Evolutionary conservation across 1,140 invertebrate genomes (phyloP).

Genomic region (Archegozetes longisetosus): DNA sequence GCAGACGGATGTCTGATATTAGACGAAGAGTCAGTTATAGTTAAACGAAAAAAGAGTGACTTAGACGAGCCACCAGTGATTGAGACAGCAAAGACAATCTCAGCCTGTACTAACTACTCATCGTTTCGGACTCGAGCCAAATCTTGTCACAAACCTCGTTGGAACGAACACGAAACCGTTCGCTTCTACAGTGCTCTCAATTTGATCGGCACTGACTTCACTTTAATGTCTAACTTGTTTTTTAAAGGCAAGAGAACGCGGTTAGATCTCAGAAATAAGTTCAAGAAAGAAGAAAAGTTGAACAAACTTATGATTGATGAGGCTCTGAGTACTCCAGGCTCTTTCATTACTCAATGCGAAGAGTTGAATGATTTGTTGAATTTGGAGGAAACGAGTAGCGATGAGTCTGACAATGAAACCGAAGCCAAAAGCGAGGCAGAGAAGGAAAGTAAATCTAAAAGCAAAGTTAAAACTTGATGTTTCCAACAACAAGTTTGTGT

Average conservation of each 20-base stretch:
- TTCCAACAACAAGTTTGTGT: too few species aligned
- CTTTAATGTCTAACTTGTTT: constrained; percentile 63
- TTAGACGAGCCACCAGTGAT: constrained; percentile 43
- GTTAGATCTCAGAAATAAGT: constrained; percentile 61
- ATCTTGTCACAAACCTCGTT: neutral
- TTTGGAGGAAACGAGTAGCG: neutral
- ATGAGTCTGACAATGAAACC: neutral
- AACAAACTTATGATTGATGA: constrained; percentile 39
- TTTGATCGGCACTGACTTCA: constrained; percentile 72
- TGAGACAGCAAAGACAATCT: constrained; percentile 26
- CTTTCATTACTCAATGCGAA: neutral
- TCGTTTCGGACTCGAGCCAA: neutral
- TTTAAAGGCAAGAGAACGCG: constrained; percentile 45
- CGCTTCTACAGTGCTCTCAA: constrained; percentile 75
- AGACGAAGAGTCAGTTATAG: constrained; percentile 40
- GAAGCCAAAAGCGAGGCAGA: too few species aligned
- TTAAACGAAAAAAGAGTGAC: constrained; percentile 4
- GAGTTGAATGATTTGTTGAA: neutral
- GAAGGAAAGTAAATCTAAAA: too few species aligned
- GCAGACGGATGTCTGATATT: constrained; percentile 68
- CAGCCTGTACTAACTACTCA: neutral
- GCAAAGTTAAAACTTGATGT: too few species aligned
- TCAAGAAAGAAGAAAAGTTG: constrained; percentile 44
- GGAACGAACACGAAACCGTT: constrained; percentile 43
- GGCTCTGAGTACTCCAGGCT: constrained; percentile 27